These are phyloP conservation scores for Macaca nemestrina DNA, from an alignment of 2,113 vertebrate genomes.

Conservation along the genomic window DNA sequence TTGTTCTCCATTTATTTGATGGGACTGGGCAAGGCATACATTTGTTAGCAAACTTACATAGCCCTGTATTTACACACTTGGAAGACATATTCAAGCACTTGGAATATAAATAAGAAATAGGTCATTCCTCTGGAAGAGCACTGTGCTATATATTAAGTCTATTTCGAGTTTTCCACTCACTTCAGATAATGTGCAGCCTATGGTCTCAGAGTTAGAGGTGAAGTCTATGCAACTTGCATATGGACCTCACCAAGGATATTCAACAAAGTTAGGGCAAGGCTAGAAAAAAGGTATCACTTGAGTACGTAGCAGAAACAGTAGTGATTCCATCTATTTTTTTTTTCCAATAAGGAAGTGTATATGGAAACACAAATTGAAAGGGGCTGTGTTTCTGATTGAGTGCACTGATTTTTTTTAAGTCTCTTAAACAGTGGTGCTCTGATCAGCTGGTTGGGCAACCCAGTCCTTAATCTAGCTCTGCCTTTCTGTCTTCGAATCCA, in stretches of 20 bases:
- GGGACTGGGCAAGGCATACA: not conserved
- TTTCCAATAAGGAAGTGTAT: not conserved
- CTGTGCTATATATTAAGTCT: not conserved
- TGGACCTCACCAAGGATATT: not conserved
- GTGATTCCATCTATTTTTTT: not conserved
- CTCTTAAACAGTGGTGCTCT: not conserved
- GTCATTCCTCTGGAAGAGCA: not conserved
- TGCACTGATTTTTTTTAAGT: not conserved
- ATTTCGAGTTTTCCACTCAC: not conserved
- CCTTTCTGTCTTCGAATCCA: not conserved
- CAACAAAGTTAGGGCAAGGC: not conserved
- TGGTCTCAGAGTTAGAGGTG: not conserved
- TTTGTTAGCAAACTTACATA: not conserved
- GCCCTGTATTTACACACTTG: not conserved
- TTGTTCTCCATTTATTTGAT: slow-evolving; percentile 3
- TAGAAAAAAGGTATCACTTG: not conserved
- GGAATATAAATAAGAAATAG: not conserved
- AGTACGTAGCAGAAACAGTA: not conserved
- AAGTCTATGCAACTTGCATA: not conserved
- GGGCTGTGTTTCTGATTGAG: not conserved
- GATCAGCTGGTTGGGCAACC: not conserved
- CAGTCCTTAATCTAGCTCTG: not conserved
- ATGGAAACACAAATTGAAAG: not conserved
- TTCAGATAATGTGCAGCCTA: not conserved
- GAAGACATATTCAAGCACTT: not conserved